A percentile compares a stretch with the other conserved stretches of the same genome.
Conservation (phyloP, 2,113 vertebrate species). For the Sterrhoptilus dennistouni region DNA sequence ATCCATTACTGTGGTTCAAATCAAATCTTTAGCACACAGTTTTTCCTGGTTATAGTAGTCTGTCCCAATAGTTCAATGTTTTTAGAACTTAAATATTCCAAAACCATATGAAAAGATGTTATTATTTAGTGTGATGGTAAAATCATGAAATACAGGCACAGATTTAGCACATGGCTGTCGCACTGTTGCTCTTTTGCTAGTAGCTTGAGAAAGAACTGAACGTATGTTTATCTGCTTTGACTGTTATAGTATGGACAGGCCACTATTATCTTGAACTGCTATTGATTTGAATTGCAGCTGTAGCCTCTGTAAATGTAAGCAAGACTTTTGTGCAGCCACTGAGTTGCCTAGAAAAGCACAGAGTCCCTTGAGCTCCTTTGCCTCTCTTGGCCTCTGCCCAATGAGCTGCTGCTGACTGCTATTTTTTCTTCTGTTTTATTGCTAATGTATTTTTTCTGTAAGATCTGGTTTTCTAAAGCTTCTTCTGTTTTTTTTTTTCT, state of each 20-base stretch:
- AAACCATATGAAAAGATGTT: not conserved
- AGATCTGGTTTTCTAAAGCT: not conserved
- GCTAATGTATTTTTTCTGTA: not conserved
- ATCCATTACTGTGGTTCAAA: not conserved
- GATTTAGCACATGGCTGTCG: not conserved
- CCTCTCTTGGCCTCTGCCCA: not conserved
- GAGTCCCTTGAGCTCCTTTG: not conserved
- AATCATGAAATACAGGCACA: not conserved
- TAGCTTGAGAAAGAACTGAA: not conserved
- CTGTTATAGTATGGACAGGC: not conserved
- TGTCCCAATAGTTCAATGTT: not conserved
- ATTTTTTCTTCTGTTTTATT: not conserved
- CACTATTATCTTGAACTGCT: not conserved
- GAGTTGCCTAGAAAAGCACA: not conserved
- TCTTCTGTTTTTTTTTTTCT: not conserved
- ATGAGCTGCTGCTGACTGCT: not conserved
- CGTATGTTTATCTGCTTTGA: not conserved
- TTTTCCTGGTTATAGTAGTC: not conserved
- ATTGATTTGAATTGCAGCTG: not conserved
- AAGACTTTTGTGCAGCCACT: not conserved
- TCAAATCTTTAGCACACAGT: not conserved
- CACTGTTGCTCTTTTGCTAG: not conserved
- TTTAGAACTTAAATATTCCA: not conserved
- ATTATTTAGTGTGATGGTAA: not conserved
- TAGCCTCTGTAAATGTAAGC: not conserved